These are phyloP conservation scores for Meiosimyza platycephala DNA, from an alignment of 2,888 invertebrate species.

Conservation along the genomic window DNA sequence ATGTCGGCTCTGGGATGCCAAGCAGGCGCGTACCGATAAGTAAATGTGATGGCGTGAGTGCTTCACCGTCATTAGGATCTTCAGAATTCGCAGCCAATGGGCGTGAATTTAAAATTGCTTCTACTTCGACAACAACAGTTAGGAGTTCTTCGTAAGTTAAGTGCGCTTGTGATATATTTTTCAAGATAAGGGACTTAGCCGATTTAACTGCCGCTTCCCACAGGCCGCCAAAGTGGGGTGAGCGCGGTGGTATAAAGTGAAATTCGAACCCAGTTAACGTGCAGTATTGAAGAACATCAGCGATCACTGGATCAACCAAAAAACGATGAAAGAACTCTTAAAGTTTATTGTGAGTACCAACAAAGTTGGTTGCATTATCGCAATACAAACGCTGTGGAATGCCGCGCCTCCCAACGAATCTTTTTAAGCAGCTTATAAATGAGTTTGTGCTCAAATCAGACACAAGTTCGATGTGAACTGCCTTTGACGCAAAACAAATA, in stretches of 20 bases:
- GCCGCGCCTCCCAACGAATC: conserved; percentile 30
- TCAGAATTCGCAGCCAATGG: conserved; percentile 20
- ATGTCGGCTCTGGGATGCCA: conserved; percentile 4
- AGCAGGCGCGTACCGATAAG: conserved; percentile 36
- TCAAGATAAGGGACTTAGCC: not conserved
- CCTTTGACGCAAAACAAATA: conserved; percentile 32
- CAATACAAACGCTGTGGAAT: conserved; percentile 29
- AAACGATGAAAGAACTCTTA: conserved; percentile 25
- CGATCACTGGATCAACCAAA: not conserved
- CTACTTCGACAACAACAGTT: too few relatives aligned
- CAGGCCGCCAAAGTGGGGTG: conserved; percentile 39
- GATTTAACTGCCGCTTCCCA: not conserved
- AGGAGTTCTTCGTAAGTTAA: too few relatives aligned
- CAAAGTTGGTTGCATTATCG: conserved; percentile 38
- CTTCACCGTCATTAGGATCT: conserved; percentile 41
- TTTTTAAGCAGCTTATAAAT: conserved; percentile 33
- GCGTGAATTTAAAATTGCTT: too few relatives aligned
- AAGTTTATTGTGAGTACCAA: conserved; percentile 36
- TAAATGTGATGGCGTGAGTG: conserved; percentile 39
- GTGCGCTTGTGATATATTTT: too few relatives aligned
- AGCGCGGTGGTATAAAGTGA: conserved; percentile 39
- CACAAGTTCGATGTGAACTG: conserved; percentile 29
- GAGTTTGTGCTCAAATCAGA: conserved; percentile 31
- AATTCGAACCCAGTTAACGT: conserved; percentile 20
- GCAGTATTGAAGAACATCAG: not conserved